Base-by-base conservation (phyloP, 2,113 vertebrate genomes). In the Apodemus speciosus region DNA sequence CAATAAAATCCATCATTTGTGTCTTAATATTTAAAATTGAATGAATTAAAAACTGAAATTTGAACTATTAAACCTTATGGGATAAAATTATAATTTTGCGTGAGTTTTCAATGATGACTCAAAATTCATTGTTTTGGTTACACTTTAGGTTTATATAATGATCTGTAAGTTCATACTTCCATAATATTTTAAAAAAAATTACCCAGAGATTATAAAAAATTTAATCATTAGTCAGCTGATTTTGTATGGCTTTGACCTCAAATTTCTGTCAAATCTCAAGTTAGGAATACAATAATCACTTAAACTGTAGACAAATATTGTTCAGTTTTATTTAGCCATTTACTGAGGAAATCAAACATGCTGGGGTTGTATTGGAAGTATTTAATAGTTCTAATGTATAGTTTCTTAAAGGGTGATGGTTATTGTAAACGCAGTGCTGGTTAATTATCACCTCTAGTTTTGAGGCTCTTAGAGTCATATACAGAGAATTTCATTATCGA, bases 171-270 rank as follows among this genome's bases (percentile, higher is more conserved):
- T 96, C 89, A 93, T 72, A 58, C 38, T 69, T 90, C 23, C 10
- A 40, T 15, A 66, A 27, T 89, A 84, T 79, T 85, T 95, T 96
- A 92, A 53, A 66, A 93, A 93, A 95, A 84, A 64, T 75, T 18
- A 71, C 4, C 16, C 84, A 64, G 87, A 89, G 86, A 21, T 64
- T 15, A 90, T 93, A 46, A 91, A 96, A 79, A 25, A 88, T 69
- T 58, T 93, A 92, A 83, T 43, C 6, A 92, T 93, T 80, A 96
- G 25, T 25, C 79, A 96, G 35, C 3, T 88, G 90, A 38, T 89
- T 27, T 30, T 95, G n/a, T 53, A 46, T 4, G 2, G 2, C 79
- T 98, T 95, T 93, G 91, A 87, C 91, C 49, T 84, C 94, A 96
- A 94, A 35, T 79, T 97, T 96, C 73, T 94, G 72, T 66, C 60